Conservation (phyloP, 2,113 vertebrate genomes). For the Syrrhaptes paradoxus region DNA sequence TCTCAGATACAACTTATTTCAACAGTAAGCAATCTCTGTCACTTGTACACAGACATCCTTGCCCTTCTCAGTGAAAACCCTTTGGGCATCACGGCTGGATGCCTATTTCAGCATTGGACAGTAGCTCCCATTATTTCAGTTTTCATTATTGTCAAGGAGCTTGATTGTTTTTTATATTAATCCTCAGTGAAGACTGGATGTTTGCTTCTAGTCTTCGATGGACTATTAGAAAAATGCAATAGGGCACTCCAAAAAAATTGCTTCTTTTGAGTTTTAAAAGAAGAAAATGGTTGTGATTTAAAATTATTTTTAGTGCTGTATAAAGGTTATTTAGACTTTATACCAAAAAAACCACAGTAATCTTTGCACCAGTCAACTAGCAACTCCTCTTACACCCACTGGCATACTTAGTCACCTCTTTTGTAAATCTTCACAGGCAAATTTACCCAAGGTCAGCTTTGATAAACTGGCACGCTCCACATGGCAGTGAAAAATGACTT, state of each 20-base stretch:
- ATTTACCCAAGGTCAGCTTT: neutral
- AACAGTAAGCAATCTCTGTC: neutral
- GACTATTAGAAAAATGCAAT: neutral
- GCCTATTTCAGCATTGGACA: neutral
- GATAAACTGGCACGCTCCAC: neutral
- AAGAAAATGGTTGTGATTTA: neutral
- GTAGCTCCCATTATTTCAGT: neutral
- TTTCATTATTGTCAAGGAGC: neutral
- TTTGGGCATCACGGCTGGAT: neutral
- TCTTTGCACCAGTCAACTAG: neutral
- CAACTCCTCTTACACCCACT: neutral
- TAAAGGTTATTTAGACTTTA: conserved; percentile 13
- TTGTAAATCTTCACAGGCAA: neutral
- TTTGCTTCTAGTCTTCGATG: neutral
- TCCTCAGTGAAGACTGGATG: neutral
- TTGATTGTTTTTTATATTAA: neutral
- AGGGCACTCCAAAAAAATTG: neutral
- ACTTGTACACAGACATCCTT: neutral
- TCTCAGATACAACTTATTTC: neutral
- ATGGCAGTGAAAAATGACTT: neutral
- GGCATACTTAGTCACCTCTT: neutral
- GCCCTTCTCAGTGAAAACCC: neutral
- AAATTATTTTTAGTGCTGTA: conserved; percentile 22
- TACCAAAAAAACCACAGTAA: neutral
- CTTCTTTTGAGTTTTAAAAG: neutral